Base-by-base conservation (phyloP, 64 coral and sea anemone genomes). In the Trachythela sp. region DNA sequence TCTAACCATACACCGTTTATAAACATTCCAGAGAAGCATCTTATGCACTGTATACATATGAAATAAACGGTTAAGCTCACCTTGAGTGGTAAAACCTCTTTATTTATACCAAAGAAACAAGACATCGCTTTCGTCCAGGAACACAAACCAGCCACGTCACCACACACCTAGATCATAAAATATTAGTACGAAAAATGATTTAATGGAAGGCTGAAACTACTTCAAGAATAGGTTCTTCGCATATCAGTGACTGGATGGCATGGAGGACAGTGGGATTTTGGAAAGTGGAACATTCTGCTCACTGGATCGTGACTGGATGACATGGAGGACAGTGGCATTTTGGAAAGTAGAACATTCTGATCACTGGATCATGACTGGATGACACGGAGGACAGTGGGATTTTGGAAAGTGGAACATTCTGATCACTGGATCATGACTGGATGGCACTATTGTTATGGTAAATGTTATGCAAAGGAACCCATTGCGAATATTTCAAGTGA, bases 101-200 rank as follows among this genome's bases (percentile, higher is more conserved):
- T 98, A 70, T 98, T 98, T 35, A 98, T 94, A 5, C 91, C 95
- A 91, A 98, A 98, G 93, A 98, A 98, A 48, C 87, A 49, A 20
- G 95, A 92, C 95, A 98, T 98, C n/a, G 95, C 93, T 75, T 94
- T 85, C n/a, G 93, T 94, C 95, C 95, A 98, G 2, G 95, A 98
- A 40, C 95, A 98, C 93, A 98, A 75, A 29, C 95, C 95, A 84
- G 95, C 95, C 26, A 98, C 95, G 88, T 98, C 94, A 26, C 95
- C 95, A 36, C 95, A 98, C 52, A 98, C 95, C 95, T 98, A 84
- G 5, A 40, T 31, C 38, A 18, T 0, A 64, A 64, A 26, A 27
- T 5, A 24, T n/a, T 64, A 0, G 56, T 64, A 64, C 11, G 4
- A 45, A 45, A 45, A 45, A 4, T 6, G 42, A 45, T 45, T n/a